Evolutionary conservation across 2,888 invertebrate species (phyloP).

Genomic region (Apotomis betuletana): DNA sequence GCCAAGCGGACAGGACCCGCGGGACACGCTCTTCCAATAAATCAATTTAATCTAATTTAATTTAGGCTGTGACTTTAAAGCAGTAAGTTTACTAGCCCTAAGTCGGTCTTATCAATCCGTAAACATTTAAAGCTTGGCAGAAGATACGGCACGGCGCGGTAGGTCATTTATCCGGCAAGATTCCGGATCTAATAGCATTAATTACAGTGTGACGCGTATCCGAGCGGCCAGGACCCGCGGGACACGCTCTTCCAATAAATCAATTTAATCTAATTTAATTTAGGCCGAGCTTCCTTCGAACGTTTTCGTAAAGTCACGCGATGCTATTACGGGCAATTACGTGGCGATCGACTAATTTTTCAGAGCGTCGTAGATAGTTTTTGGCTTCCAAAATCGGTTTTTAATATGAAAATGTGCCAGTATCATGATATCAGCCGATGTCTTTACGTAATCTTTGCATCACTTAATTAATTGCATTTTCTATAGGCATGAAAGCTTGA

Average conservation of each 20-base stretch:
- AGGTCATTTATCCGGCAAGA: slow-evolving; percentile 68
- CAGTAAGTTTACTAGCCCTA: no score
- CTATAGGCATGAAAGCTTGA: no score
- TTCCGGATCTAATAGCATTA: slow-evolving; percentile 79
- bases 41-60: slow-evolving; percentile 83
- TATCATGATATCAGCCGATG: neutral
- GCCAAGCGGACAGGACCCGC: slow-evolving; percentile 57
- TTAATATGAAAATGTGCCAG: neutral
- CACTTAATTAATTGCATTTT: no score
- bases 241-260: slow-evolving; percentile 77
- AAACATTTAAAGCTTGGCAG: slow-evolving; percentile 16
- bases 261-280: slow-evolving; percentile 83
- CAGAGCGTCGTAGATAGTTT: slow-evolving; percentile 19
- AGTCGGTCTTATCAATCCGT: slow-evolving; percentile 11
- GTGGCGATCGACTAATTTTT: slow-evolving; percentile 41
- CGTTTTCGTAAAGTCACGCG: slow-evolving; percentile 69
- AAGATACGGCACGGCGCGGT: slow-evolving; percentile 42
- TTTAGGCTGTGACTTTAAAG: slow-evolving; percentile 63
- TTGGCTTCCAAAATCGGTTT: neutral
- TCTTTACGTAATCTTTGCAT: no score
- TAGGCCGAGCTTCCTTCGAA: slow-evolving; percentile 71
- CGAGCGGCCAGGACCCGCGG: slow-evolving; percentile 57
- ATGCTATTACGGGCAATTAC: slow-evolving; percentile 55
- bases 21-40: slow-evolving; percentile 73
- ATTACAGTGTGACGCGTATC: slow-evolving; percentile 66